phyloP scores from a whole-genome alignment of 2,888 invertebrate genomes.

The Eupithecia exiguata region DNA sequence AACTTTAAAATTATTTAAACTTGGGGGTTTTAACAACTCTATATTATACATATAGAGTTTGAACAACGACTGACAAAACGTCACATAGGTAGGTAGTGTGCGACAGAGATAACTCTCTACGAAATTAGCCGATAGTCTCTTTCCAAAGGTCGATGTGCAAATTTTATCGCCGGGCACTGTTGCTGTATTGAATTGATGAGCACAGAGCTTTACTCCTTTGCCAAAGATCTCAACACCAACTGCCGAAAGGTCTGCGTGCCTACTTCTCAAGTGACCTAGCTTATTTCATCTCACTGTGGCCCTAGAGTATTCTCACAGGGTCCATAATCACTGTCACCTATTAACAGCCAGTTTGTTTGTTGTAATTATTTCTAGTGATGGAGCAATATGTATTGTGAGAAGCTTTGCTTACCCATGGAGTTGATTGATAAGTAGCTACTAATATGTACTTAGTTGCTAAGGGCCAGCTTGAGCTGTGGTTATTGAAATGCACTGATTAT shows the following conservation, averaged over 20 bases:
- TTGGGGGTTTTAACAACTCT: no score
- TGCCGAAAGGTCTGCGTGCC: not conserved
- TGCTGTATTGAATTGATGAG: no score
- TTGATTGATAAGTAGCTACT: slow-evolving; percentile 19
- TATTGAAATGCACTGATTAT: not conserved
- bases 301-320: slow-evolving; percentile 30
- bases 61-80: no score
- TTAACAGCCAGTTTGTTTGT: slow-evolving; percentile 28
- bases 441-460: not conserved
- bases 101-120: no score
- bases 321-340: slow-evolving; percentile 36
- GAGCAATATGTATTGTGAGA: slow-evolving; percentile 33
- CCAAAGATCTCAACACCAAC: no score
- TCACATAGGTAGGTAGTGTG: no score
- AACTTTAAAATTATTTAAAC: no score
- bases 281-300: slow-evolving; percentile 9
- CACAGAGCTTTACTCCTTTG: no score
- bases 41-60: no score
- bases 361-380: slow-evolving; percentile 30
- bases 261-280: slow-evolving; percentile 10
- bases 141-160: no score
- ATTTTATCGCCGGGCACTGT: no score
- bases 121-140: no score
- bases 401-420: slow-evolving; percentile 31
- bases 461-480: not conserved